phyloP scores from a whole-genome alignment of 1,140 invertebrate species.

The Aphelinus certus region DNA sequence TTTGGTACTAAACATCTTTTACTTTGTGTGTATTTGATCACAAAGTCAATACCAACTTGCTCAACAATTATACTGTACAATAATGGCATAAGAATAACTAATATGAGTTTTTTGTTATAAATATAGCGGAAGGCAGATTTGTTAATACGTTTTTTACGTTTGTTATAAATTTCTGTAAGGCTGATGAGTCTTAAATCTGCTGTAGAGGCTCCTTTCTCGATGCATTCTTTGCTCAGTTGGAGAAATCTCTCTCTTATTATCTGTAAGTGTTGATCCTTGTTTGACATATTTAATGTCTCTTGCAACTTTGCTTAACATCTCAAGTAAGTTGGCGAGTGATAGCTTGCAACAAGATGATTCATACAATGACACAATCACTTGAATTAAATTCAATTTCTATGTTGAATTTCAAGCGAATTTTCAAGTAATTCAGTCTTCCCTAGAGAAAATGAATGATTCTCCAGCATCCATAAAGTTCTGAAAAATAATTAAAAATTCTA shows the following conservation, averaged over 20 bases:
- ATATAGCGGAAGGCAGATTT: constrained; percentile 8
- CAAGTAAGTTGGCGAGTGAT: constrained; percentile 8
- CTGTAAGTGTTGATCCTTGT: constrained; percentile 38
- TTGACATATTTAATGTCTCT: constrained; percentile 41
- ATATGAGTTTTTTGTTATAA: constrained; percentile 38
- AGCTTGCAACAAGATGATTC: constrained; percentile 14
- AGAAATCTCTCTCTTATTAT: constrained; percentile 49
- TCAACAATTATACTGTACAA: constrained; percentile 41
- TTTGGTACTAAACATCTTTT: constrained; percentile 77
- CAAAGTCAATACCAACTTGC: constrained; percentile 41
- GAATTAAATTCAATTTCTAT: background rate
- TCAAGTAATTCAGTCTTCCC: no score
- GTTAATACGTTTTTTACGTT: constrained; percentile 23
- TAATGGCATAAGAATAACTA: constrained; percentile 42
- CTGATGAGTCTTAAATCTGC: constrained; percentile 43
- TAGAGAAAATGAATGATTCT: no score
- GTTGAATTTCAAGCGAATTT: no score
- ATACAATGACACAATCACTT: background rate
- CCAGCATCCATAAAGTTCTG: no score
- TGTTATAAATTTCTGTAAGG: background rate
- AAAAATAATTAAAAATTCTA: no score
- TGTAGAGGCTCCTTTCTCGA: constrained; percentile 45
- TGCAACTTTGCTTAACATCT: constrained; percentile 31
- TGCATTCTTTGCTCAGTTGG: constrained; percentile 44
- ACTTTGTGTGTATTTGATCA: constrained; percentile 47